Base-by-base conservation (phyloP, 1,140 invertebrate genomes). In the Rhizoglyphus robini region DNA sequence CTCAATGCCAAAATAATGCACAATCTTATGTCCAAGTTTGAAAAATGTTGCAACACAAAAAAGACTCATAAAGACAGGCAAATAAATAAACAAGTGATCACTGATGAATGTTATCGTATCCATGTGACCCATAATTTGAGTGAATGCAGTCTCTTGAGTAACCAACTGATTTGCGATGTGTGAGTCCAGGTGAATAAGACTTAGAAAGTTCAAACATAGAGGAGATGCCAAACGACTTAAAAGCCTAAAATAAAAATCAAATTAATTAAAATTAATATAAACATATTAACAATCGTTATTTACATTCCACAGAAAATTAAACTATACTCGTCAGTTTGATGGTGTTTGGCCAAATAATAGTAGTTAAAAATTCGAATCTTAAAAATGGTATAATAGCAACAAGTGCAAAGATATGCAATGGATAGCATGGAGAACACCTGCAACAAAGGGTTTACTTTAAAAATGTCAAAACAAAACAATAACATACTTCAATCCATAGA, bases 41-140 rank as follows among this genome's bases (percentile, higher is more conserved):
- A 97, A 94, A 79, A 95, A 97, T 0, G 93, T 98, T 62, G 90
- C 88, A 65, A 94, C 75, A 74, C 93, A 96, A 70, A 99, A 85
- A 63, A 90, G 80, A 41, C 98, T 81, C 74, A 99, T 95, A 57
- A 88, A 83, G 82, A 98, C 97, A 0, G 96, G 96, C 76, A 99
- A 96, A 75, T 99, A 99, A 46, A 99, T 88, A 77, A 99, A 98
- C 77, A 99, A 98, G 25, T 96, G 95, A 77, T 96, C 88, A 1
- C 93, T 91, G 67, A 99, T 90, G 63, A 99, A 90, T 11, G 89
- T 86, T 63, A 99, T 86, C 0, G 99, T 90, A 79, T 99, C 94
- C 92, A 99, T 93, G 73, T 98, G 95, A 25, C 96, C 96, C 95
- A 99, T 99, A 67, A 99, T 87, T 88, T 94, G 75, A n/a, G 90